Evolutionary conservation across 2,113 vertebrate species (phyloP).

Genomic region (Myiopsitta monachus): DNA sequence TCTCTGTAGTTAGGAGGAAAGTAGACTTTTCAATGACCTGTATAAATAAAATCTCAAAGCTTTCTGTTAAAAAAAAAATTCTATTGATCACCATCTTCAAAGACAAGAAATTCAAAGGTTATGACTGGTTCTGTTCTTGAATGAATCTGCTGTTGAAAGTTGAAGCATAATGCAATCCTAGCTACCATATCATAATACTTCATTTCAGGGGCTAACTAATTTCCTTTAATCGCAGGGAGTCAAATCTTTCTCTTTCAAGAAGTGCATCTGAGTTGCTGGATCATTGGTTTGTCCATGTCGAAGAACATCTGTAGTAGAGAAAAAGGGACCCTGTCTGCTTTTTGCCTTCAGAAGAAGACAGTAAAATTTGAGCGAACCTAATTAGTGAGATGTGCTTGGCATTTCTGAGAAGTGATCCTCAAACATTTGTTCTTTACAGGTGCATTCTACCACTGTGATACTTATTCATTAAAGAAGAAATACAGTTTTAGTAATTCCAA

Average conservation of each 20-base stretch:
- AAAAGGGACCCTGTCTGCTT: background rate
- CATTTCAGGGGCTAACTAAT: background rate
- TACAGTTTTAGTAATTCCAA: background rate
- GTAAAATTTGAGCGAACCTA: background rate
- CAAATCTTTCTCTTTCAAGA: background rate
- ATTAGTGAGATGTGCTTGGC: background rate
- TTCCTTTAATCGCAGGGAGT: background rate
- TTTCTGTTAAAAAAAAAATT: background rate
- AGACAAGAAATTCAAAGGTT: conserved; percentile 8
- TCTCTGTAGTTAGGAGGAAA: background rate
- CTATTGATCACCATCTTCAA: conserved; percentile 7
- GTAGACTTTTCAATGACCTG: background rate
- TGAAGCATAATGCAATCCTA: background rate
- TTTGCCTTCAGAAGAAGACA: background rate
- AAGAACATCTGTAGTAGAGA: background rate
- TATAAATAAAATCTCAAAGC: background rate
- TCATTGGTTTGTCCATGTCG: background rate
- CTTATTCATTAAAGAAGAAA: background rate
- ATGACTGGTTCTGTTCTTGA: background rate
- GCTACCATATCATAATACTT: background rate
- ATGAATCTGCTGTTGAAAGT: background rate
- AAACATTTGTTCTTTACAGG: background rate
- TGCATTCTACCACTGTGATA: background rate
- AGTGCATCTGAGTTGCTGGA: background rate
- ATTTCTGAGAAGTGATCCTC: background rate